These are phyloP conservation scores for Melanophora roralis DNA, from an alignment of 2,888 invertebrate genomes.

Conservation along the genomic window DNA sequence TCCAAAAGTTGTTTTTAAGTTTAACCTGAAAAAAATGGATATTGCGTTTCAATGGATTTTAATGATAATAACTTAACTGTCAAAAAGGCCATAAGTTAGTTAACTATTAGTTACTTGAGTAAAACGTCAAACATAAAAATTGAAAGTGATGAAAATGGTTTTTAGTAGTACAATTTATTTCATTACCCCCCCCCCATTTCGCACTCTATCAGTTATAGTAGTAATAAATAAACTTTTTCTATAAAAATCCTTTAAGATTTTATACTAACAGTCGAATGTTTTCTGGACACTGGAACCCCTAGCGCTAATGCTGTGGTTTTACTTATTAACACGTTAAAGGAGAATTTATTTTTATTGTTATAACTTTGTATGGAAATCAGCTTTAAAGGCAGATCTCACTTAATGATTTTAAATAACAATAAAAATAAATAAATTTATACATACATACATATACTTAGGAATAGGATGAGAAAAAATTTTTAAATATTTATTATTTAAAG, in stretches of 20 bases:
- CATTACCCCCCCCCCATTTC: neutral
- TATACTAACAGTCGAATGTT: conserved; percentile 67
- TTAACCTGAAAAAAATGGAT: too few relatives aligned
- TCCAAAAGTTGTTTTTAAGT: too few relatives aligned
- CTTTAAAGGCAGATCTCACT: conserved; percentile 67
- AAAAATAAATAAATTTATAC: neutral
- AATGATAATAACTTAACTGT: too few relatives aligned
- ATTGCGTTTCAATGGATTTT: too few relatives aligned
- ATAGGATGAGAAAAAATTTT: conserved; percentile 14
- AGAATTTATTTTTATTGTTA: neutral
- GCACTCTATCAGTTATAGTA: neutral
- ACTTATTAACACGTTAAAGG: conserved; percentile 10
- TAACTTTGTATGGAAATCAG: conserved; percentile 55
- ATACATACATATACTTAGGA: too few relatives aligned
- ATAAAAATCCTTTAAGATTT: conserved; percentile 20
- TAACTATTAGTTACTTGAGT: too few relatives aligned
- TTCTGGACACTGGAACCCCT: conserved; percentile 73
- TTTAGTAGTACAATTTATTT: neutral
- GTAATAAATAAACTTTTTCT: neutral
- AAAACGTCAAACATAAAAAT: conserved; percentile 40
- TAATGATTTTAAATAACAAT: neutral
- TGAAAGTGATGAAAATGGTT: conserved; percentile 28
- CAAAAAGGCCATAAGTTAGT: too few relatives aligned
- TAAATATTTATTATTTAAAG: neutral
- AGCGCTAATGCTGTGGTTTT: conserved; percentile 63